Evolutionary conservation across 1,140 invertebrate genomes (phyloP).

Genomic region (Drosophila miranda): DNA sequence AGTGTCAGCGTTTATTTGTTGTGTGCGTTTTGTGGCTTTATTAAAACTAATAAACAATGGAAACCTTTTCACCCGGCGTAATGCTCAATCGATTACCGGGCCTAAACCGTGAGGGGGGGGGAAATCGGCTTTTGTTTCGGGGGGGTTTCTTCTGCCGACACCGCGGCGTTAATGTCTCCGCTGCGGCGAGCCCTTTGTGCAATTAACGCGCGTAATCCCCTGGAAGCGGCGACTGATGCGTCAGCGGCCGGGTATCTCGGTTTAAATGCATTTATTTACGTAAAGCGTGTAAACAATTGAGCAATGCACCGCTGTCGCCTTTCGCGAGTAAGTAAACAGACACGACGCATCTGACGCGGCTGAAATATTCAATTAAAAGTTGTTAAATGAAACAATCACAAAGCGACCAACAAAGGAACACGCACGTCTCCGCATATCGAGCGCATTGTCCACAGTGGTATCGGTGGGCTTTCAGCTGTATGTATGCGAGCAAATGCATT

Average conservation of each 20-base stretch:
- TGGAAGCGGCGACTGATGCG: constrained; percentile 4
- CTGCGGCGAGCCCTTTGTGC: constrained; percentile 33
- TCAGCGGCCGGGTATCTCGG: constrained; percentile 6
- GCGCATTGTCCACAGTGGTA: constrained; percentile 64
- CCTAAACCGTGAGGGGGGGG: constrained; percentile 1
- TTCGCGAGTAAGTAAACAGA: constrained; percentile 51
- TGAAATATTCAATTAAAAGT: constrained; percentile 76
- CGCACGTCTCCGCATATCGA: constrained; percentile 26
- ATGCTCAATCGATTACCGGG: constrained; percentile 32
- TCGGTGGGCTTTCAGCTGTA: background rate
- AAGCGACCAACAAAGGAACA: constrained; percentile 30
- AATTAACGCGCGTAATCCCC: constrained; percentile 50
- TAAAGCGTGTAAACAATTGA: constrained; percentile 74
- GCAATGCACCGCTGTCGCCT: constrained; percentile 32
- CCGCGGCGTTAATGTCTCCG: constrained; percentile 33
- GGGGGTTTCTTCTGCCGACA: constrained; percentile 9
- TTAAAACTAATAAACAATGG: constrained; percentile 71
- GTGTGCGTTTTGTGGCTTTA: constrained; percentile 64
- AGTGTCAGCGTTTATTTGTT: constrained; percentile 64
- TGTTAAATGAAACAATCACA: constrained; percentile 76
- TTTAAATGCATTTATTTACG: constrained; percentile 68
- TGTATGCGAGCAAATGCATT: too few relatives aligned
- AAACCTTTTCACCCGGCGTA: constrained; percentile 17
- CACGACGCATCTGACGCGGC: constrained; percentile 14
- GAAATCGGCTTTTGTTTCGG: constrained; percentile 42